Evolutionary conservation across 1,140 invertebrate genomes (phyloP).

Genomic region (Periplaneta americana): DNA sequence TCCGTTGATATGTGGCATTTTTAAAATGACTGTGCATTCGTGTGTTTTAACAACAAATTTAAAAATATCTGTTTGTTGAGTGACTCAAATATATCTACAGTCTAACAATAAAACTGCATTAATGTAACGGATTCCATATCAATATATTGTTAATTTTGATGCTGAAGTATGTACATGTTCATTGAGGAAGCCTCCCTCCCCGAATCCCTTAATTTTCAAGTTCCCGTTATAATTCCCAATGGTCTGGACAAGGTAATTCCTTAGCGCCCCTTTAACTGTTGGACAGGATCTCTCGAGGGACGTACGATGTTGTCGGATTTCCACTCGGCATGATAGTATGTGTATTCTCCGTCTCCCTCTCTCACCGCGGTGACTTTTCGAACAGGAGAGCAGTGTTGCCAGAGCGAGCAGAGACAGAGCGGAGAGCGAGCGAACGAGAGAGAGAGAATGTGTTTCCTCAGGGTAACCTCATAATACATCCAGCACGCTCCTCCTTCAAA

Average conservation of each 20-base stretch:
- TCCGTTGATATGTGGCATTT: no score
- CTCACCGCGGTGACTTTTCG: not conserved
- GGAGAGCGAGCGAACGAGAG: no score
- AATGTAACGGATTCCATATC: no score
- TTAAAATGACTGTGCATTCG: no score
- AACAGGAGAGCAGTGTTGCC: not conserved
- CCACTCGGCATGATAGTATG: not conserved
- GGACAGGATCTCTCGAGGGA: not conserved
- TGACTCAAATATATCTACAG: no score
- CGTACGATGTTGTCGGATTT: not conserved
- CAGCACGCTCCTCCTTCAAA: not conserved
- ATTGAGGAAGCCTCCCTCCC: not conserved
- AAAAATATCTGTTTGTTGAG: no score
- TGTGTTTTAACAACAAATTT: no score
- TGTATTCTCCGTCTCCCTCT: not conserved
- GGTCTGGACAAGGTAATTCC: not conserved
- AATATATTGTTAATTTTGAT: no score
- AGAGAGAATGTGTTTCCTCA: no score
- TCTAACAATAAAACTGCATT: no score
- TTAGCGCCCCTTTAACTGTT: not conserved
- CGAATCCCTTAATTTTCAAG: not conserved
- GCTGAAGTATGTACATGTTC: no score
- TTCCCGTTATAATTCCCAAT: not conserved
- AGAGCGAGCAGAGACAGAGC: not conserved
- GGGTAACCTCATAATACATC: not conserved